Percentiles rank a stretch among this genome's conserved stretches.
phyloP scores from a whole-genome alignment of 2,888 invertebrate genomes.

The Catocala fraxini region DNA sequence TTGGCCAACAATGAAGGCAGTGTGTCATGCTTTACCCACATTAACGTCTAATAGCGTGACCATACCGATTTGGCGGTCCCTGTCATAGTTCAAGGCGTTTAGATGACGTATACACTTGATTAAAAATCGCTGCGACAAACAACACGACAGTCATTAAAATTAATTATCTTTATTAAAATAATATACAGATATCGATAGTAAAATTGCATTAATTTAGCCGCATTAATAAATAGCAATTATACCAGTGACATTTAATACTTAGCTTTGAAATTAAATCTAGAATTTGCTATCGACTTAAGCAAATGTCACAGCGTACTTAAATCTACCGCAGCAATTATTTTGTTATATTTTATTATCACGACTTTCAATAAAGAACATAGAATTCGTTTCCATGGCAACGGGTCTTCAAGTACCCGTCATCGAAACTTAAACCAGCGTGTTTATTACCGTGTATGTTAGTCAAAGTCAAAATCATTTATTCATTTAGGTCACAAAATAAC shows the following conservation, averaged over 20 bases:
- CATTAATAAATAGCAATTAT: no score
- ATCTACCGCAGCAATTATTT: background rate
- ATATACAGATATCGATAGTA: background rate
- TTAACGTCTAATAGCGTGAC: slow-evolving; percentile 72
- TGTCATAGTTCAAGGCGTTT: slow-evolving; percentile 78
- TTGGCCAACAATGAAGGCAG: slow-evolving; percentile 59
- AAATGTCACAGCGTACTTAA: background rate
- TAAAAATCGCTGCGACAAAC: slow-evolving; percentile 25
- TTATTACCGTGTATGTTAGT: slow-evolving; percentile 37
- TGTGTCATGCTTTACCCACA: slow-evolving; percentile 69
- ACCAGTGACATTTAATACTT: no score
- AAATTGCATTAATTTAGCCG: no score
- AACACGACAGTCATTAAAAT: slow-evolving; percentile 1
- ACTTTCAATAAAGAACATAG: background rate
- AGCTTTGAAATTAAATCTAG: no score
- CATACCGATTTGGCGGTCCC: slow-evolving; percentile 65
- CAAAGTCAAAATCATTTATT: no score
- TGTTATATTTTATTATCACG: background rate
- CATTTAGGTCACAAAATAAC: no score
- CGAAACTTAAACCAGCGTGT: slow-evolving; percentile 31
- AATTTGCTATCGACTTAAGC: no score
- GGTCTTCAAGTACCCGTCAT: slow-evolving; percentile 35
- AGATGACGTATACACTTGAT: slow-evolving; percentile 54
- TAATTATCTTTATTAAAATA: slow-evolving; percentile 6
- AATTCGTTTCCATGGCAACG: slow-evolving; percentile 18